These are phyloP conservation scores for Sakesphorus luctuosus DNA, from an alignment of 2,113 vertebrate species.

Conservation along the genomic window DNA sequence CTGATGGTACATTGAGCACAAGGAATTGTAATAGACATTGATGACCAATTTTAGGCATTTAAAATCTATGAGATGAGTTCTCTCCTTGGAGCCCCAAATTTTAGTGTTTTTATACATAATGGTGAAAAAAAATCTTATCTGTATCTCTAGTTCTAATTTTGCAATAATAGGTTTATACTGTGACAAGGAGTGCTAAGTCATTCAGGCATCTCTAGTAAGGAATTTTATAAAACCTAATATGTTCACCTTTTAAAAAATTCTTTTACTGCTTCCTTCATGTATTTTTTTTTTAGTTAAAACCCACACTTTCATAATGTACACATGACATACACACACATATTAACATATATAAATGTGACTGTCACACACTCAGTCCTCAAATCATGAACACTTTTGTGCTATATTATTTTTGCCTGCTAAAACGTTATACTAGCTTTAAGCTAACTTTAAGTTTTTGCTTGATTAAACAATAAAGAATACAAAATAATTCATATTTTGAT, in stretches of 20 bases:
- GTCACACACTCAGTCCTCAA: background rate
- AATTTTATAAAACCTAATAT: background rate
- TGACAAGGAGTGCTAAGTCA: background rate
- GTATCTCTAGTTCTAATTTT: background rate
- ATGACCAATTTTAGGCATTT: background rate
- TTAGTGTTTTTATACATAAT: background rate
- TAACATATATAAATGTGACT: background rate
- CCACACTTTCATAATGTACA: background rate
- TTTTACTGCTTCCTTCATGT: background rate
- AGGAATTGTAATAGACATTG: background rate
- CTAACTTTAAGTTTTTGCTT: background rate
- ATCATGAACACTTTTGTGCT: background rate
- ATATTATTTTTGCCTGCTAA: background rate
- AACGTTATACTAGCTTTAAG: background rate
- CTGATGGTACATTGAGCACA: background rate
- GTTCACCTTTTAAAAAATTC: background rate
- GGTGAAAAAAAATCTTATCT: background rate
- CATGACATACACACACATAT: background rate
- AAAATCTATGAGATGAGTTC: background rate
- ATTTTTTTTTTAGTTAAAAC: background rate
- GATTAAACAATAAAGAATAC: background rate
- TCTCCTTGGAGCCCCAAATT: background rate
- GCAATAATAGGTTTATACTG: background rate
- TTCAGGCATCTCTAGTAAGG: background rate
- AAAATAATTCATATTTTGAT: background rate